Percentiles rank a stretch among this genome's conserved stretches.
phyloP scores from a whole-genome alignment of 2,797 vertebrate species.

The Bovichtus diacanthus region DNA sequence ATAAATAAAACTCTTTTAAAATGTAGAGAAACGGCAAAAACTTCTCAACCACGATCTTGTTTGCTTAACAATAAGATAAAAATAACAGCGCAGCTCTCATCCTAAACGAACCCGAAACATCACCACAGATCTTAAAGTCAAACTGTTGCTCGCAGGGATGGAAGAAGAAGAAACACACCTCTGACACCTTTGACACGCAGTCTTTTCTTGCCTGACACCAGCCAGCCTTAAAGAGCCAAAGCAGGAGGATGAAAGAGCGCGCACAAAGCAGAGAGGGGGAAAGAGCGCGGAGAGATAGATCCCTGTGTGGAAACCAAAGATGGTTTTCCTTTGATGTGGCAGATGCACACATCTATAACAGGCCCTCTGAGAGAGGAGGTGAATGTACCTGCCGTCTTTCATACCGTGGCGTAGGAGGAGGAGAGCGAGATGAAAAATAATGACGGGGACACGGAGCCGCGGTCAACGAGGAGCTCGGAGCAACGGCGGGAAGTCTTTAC shows the following conservation, averaged over 20 bases:
- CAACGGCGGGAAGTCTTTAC: too few species aligned
- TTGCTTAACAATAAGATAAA: background rate
- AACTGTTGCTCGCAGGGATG: conserved; percentile 16
- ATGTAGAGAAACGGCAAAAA: too few species aligned
- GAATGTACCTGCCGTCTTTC: conserved; percentile 42
- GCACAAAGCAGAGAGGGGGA: conserved; percentile 17
- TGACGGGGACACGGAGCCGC: background rate
- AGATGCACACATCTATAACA: conserved; percentile 48
- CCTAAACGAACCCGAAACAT: background rate
- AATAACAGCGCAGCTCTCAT: too few species aligned
- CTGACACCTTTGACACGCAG: conserved; percentile 29
- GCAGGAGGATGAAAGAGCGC: conserved; percentile 43
- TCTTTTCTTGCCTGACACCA: conserved; percentile 48
- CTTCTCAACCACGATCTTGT: too few species aligned
- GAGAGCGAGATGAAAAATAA: conserved; percentile 26
- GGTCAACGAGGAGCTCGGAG: conserved; percentile 6
- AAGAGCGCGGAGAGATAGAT: conserved; percentile 22
- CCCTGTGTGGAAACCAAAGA: conserved; percentile 37
- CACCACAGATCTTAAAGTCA: conserved; percentile 14
- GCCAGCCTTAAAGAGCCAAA: conserved; percentile 38
- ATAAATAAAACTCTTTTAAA: too few species aligned
- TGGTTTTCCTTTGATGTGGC: conserved; percentile 62
- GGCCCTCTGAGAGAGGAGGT: conserved; percentile 26
- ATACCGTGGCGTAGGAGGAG: background rate
- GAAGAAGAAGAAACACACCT: conserved; percentile 8